Evolutionary conservation across 1,140 invertebrate species (phyloP), one percentile per base, ranked within the genome.

Genomic region (Acromyrmex charruanus): DNA sequence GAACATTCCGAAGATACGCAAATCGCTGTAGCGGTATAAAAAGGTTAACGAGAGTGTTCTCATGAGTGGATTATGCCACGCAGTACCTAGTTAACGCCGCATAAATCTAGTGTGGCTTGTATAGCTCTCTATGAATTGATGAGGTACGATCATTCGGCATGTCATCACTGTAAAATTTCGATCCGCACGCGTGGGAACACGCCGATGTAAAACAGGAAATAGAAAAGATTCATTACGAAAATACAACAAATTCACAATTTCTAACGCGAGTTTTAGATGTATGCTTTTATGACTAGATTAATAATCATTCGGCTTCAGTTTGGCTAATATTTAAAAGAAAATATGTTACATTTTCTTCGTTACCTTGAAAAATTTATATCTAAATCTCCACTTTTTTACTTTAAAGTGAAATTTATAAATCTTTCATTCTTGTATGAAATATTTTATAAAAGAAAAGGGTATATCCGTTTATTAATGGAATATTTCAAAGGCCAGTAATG

Each of bases 1-100:
- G 71, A 84, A 84, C 55, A 51, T 75, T 63, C 55, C 39, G n/a
- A 84, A 82, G 80, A 84, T 84, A 84, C 72, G 69, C 44, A 84
- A 49, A 84, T 75, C 39, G 55, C 39, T 35, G 35, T 68, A 28
- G 5, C 69, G 14, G 31, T 58, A 61, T 63, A 84, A 84, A 75
- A 84, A 51, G 44, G 80, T 84, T 84, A 84, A 84, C 69, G 69
- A 84, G 69, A 84, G 69, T 75, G 80, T 84, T 84, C 80, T 75
- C 80, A 84, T 84, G 80, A 63, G 69, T 51, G 39, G 69, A 74
- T 84, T 84, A 84, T 84, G 55, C 25, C 69, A 84, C 18, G 28
- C 55, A n/a, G 9, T 25, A 9, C n/a, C 39, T 84, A 84, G 69
- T 84, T 84, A 84, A 75, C 80, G 55, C 55, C 28, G 55, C 80